Conservation (phyloP, 2,113 vertebrate genomes). For the Petromus typicus region DNA sequence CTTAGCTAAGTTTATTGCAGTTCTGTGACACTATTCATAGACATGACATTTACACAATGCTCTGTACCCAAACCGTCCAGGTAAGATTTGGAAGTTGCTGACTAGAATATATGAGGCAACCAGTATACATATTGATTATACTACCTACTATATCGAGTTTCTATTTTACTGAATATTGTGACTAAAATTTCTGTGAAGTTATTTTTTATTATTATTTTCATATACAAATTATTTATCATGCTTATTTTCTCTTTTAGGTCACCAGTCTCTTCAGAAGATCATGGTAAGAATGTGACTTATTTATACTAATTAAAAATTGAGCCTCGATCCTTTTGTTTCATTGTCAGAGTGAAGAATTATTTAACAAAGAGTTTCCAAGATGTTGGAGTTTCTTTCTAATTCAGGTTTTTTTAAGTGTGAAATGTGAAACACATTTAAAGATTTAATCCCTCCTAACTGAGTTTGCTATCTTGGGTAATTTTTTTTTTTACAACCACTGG, state of each 20-base stretch:
- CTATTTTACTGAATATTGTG: not conserved
- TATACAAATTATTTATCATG: slow-evolving; percentile 77
- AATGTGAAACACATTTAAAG: slow-evolving; percentile 30
- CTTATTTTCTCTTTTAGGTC: slow-evolving; percentile 87
- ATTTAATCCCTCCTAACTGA: not conserved
- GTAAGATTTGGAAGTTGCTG: slow-evolving; percentile 4
- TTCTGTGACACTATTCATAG: not conserved
- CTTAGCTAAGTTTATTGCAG: not conserved
- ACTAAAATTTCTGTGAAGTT: not conserved
- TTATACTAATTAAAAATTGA: slow-evolving; percentile 67
- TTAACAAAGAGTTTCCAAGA: slow-evolving; percentile 49
- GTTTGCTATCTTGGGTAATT: not conserved
- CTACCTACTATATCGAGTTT: not conserved
- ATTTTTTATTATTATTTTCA: slow-evolving; percentile 6
- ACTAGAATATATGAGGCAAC: not conserved
- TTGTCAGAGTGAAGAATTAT: slow-evolving; percentile 27
- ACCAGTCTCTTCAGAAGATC: slow-evolving; percentile 88
- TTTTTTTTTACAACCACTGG: slow-evolving; percentile 44
- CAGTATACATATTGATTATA: not conserved
- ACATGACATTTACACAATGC: not conserved
- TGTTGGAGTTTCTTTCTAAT: too few species aligned
- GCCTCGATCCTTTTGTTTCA: not conserved
- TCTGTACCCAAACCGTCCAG: not conserved
- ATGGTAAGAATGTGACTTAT: slow-evolving; percentile 86
- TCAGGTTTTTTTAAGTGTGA: slow-evolving; percentile 21